Conservation (phyloP, 1,140 invertebrate genomes). For the Holotrichia oblita region DNA sequence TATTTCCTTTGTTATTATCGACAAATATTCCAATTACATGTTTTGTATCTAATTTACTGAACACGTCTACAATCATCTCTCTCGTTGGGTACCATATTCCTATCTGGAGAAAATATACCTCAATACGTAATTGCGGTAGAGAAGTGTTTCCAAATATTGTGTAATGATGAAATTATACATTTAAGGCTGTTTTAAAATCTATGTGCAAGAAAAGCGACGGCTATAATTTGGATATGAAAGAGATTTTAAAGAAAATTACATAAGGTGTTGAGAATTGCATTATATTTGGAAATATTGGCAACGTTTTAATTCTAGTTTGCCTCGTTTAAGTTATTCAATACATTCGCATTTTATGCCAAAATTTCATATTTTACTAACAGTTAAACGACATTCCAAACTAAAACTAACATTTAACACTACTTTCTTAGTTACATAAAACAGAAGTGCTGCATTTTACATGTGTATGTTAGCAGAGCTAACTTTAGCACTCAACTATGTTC, state of each 20-base stretch:
- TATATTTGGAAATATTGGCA: too few relatives aligned
- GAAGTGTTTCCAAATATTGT: neutral
- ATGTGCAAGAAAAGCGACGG: neutral
- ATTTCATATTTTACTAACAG: too few relatives aligned
- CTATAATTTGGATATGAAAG: neutral
- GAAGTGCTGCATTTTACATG: too few relatives aligned
- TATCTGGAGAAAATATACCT: neutral
- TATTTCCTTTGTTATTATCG: neutral
- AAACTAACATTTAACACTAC: too few relatives aligned
- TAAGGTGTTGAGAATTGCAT: neutral
- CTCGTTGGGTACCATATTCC: neutral
- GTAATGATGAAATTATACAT: neutral
- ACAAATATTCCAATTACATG: constrained; percentile 9
- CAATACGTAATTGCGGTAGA: neutral
- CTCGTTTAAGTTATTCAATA: too few relatives aligned
- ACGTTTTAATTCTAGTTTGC: too few relatives aligned
- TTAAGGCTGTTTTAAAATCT: neutral
- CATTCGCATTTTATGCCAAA: too few relatives aligned
- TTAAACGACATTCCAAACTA: too few relatives aligned
- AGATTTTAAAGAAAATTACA: neutral
- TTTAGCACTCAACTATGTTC: too few relatives aligned
- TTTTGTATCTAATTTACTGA: neutral
- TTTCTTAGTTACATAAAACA: too few relatives aligned
- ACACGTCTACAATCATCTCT: neutral
- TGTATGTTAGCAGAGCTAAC: too few relatives aligned